These are phyloP conservation scores for Caloenas nicobarica DNA, from an alignment of 2,113 vertebrate species.

Conservation along the genomic window DNA sequence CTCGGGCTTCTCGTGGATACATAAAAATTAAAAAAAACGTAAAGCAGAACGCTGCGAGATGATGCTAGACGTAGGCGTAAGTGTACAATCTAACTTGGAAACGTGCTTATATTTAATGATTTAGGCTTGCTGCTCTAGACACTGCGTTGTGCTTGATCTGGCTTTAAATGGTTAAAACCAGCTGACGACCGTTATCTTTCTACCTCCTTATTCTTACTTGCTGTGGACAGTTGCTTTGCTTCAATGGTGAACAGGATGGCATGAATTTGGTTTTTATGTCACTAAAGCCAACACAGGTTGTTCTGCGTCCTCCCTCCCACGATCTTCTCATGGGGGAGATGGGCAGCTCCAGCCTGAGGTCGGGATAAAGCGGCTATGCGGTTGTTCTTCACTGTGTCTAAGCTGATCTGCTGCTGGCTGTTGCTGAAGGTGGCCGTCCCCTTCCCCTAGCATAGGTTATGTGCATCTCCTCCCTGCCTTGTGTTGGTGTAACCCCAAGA, in stretches of 20 bases:
- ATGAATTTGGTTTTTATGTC: neutral
- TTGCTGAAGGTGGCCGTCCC: neutral
- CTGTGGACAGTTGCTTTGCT: rapidly evolving
- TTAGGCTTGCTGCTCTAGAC: neutral
- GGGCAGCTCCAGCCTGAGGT: neutral
- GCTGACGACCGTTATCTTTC: neutral
- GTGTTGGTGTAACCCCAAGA: neutral
- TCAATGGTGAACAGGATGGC: neutral
- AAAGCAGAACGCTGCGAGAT: neutral
- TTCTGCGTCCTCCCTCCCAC: neutral
- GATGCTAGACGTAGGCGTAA: neutral
- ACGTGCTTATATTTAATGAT: neutral
- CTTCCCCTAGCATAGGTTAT: neutral
- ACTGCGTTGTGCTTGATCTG: neutral
- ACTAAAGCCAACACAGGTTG: neutral
- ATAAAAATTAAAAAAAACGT: neutral
- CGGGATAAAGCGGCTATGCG: rapidly evolving
- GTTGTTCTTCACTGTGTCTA: rapidly evolving
- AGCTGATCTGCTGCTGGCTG: rapidly evolving
- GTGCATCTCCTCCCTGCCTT: rapidly evolving
- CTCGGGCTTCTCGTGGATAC: rapidly evolving
- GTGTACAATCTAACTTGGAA: neutral
- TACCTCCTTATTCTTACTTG: neutral
- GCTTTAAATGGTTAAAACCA: neutral
- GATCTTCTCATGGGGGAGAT: rapidly evolving